phyloP scores from a whole-genome alignment of 1,140 invertebrate species.

The Drosophila nikananu region DNA sequence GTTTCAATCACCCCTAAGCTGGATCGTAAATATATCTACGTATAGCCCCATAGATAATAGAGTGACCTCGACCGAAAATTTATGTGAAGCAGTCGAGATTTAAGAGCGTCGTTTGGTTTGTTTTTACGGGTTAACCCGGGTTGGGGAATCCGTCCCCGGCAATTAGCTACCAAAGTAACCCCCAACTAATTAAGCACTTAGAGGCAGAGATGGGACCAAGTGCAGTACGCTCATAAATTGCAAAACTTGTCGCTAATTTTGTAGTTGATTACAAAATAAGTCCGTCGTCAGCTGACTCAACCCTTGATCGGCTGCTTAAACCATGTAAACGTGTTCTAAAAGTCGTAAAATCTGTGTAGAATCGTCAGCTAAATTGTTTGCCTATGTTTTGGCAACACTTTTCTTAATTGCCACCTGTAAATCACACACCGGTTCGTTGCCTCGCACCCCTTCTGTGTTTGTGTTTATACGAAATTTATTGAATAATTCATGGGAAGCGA shows the following conservation, averaged over 20 bases:
- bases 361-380: conserved; percentile 42
- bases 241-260: conserved; percentile 24
- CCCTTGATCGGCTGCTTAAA: conserved; percentile 10
- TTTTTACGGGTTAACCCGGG: conserved; percentile 10
- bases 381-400: conserved; percentile 47
- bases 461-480: conserved; percentile 54
- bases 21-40: conserved; percentile 27
- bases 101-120: conserved; percentile 23
- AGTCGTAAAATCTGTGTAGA: conserved; percentile 34
- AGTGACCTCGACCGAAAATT: conserved; percentile 37
- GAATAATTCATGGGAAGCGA: conserved; percentile 68
- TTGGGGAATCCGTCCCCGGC: neutral
- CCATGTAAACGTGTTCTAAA: conserved; percentile 39
- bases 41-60: conserved; percentile 14
- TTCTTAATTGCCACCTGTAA: conserved; percentile 52
- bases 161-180: conserved; percentile 25
- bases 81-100: conserved; percentile 42
- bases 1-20: conserved; percentile 35
- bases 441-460: conserved; percentile 8
- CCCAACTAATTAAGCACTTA: conserved; percentile 29
- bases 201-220: conserved; percentile 15
- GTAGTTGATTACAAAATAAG: conserved; percentile 16
- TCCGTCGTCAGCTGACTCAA: neutral
- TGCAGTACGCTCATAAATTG: conserved; percentile 38
- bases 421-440: conserved; percentile 14